Conservation (phyloP, 2,888 invertebrate genomes). For the Thymelicus lineola region DNA sequence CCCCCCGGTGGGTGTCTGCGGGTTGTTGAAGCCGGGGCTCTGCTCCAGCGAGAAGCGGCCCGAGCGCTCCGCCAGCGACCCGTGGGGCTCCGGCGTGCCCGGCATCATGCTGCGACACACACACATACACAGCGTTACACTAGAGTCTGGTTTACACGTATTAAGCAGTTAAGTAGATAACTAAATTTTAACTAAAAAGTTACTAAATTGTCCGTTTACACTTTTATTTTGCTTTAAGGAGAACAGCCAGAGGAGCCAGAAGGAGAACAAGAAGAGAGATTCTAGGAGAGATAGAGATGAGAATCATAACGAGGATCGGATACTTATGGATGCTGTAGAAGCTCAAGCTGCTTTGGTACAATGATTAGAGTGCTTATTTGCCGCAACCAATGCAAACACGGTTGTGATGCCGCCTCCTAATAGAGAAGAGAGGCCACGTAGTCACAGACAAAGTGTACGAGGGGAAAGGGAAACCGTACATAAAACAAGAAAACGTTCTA, state of each 20-base stretch:
- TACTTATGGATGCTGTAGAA: slow-evolving; percentile 77
- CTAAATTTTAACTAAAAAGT: no score
- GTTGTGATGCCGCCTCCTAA: slow-evolving; percentile 78
- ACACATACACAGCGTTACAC: no score
- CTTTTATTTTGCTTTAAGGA: no score
- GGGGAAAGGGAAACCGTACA: slow-evolving; percentile 74
- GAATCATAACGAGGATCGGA: slow-evolving; percentile 73
- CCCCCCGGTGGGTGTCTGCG: slow-evolving; percentile 75
- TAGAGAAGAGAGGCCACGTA: slow-evolving; percentile 70
- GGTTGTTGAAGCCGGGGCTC: slow-evolving; percentile 81
- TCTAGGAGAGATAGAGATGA: slow-evolving; percentile 76
- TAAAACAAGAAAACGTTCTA: slow-evolving; percentile 81
- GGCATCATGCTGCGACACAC: slow-evolving; percentile 75
- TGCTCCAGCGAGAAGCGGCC: slow-evolving; percentile 80
- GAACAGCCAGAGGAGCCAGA: no score
- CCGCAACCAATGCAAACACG: slow-evolving; percentile 78
- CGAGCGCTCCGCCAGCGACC: slow-evolving; percentile 72
- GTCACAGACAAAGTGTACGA: slow-evolving; percentile 72
- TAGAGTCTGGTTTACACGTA: no score
- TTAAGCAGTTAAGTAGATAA: no score
- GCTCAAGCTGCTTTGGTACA: slow-evolving; percentile 85
- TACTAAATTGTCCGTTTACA: no score
- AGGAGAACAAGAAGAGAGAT: slow-evolving; percentile 83
- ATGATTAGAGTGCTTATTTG: slow-evolving; percentile 82
- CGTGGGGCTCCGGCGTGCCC: slow-evolving; percentile 79